Evolutionary conservation across 2,888 invertebrate genomes (phyloP).

Genomic region (Mesodorylaimus sp.): DNA sequence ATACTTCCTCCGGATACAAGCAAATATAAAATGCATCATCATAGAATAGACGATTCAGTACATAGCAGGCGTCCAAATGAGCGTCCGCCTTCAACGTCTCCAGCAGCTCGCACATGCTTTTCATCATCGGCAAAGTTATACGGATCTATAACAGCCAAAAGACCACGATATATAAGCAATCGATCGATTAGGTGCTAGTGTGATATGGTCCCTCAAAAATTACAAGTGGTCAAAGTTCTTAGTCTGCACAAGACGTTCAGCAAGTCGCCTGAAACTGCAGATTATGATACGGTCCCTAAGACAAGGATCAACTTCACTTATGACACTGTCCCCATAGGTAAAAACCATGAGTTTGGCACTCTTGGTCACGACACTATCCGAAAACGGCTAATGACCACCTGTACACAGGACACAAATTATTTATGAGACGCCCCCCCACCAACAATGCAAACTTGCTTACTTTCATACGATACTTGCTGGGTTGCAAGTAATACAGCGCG

Average conservation of each 20-base stretch:
- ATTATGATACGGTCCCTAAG: too few species aligned
- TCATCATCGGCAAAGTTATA: conserved; percentile 20
- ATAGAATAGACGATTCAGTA: conserved; percentile 21
- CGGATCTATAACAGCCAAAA: conserved; percentile 19
- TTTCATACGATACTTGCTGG: conserved; percentile 20
- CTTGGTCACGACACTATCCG: too few species aligned
- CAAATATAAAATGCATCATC: conserved; percentile 25
- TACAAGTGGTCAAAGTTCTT: too few species aligned
- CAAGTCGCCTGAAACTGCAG: too few species aligned
- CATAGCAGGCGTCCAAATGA: conserved; percentile 26
- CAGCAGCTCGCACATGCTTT: conserved; percentile 18
- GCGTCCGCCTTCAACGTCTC: conserved; percentile 19
- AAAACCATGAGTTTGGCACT: too few species aligned
- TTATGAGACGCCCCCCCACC: too few species aligned
- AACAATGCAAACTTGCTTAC: conserved; percentile 16
- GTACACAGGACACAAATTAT: too few species aligned
- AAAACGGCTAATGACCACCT: too few species aligned
- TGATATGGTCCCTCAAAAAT: too few species aligned
- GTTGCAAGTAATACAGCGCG: conserved; percentile 25
- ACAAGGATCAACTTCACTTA: too few species aligned
- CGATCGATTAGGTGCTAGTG: not conserved
- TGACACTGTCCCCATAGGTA: too few species aligned
- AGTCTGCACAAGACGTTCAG: too few species aligned
- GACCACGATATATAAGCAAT: not conserved
- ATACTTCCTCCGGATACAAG: conserved; percentile 19